Base-by-base conservation (phyloP, 2,888 invertebrate species). In the Bedellia somnulentella region DNA sequence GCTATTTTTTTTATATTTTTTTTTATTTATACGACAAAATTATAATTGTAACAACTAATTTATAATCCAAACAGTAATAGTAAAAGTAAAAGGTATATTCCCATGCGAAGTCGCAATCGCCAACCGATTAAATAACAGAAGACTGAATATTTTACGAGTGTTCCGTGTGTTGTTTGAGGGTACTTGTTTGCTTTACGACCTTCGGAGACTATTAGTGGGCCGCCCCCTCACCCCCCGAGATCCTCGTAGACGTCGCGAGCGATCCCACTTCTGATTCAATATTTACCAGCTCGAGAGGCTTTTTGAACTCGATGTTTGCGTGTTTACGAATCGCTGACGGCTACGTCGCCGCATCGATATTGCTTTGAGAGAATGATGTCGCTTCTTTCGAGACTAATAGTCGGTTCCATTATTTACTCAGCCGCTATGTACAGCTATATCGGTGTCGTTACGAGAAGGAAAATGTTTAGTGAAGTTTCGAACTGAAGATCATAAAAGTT, bases 201-300 rank as follows among this genome's bases (percentile, higher is more conserved):
- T 71, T 80, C 75, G 67, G 79, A 77, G 80, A 63, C 73, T 71
- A 71, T 71, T 73, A 71, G 63, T 57, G 49, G 53, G 32, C 34
- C 41, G 35, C 32, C 29, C 18, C 29, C 33, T 16, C 24, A 23
- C 16, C 18, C 25, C 45, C 35, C 38, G 38, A 35, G 35, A 37
- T 34, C 37, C 38, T 37, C 39, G 33, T 35, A n/a, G n/a, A n/a
- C 45, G 40, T 36, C 47, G 43, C 27, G 27, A 29, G 31, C 64
- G 61, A 70, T 71, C 67, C 68, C 68, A 66, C 68, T 68, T 67
- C 73, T 71, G 63, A 62, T 73, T 67, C 73, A 75, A 75, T 75
- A 75, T 75, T 75, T 73, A 73, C 73, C 60, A 60, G 57, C 59
- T 71, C 66, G 63, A 70, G 71, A 70, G 71, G 66, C 73, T 71